Conservation (phyloP, 2,113 vertebrate genomes). For the Austrofundulus limnaeus region DNA sequence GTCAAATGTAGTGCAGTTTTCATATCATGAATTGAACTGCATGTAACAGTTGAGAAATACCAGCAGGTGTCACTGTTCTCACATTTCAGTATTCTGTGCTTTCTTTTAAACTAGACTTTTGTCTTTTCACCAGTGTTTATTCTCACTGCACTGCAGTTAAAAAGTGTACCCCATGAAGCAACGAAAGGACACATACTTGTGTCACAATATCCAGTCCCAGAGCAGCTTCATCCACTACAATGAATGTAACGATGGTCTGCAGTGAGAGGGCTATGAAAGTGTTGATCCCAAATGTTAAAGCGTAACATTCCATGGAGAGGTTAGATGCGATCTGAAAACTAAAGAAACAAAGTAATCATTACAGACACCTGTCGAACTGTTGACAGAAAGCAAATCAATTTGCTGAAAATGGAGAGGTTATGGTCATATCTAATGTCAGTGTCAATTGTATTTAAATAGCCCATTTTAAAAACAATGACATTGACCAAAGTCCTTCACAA, state of each 20-base stretch:
- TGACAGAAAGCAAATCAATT: too few species aligned
- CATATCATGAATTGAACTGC: not conserved
- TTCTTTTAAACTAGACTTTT: not conserved
- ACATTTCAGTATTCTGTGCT: not conserved
- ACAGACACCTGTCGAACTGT: too few species aligned
- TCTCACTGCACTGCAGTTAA: not conserved
- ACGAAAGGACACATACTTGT: constrained; percentile 59
- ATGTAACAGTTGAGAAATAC: constrained; percentile 17
- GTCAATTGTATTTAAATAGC: too few species aligned
- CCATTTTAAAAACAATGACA: too few species aligned
- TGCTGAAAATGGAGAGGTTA: not conserved
- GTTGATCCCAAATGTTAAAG: constrained; percentile 78
- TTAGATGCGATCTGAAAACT: constrained; percentile 79
- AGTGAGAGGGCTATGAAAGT: constrained; percentile 71
- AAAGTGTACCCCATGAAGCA: not conserved
- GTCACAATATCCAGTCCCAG: constrained; percentile 74
- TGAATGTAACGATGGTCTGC: constrained; percentile 73
- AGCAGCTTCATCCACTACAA: constrained; percentile 68
- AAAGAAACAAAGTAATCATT: not conserved
- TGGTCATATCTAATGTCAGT: too few species aligned
- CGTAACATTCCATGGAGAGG: constrained; percentile 77
- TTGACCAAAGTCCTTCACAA: too few species aligned
- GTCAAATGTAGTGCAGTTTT: not conserved
- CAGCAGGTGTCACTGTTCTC: constrained; percentile 47
- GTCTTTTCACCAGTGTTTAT: not conserved